Base-by-base conservation (phyloP, 2,888 invertebrate species). In the Melitaea athalia region DNA sequence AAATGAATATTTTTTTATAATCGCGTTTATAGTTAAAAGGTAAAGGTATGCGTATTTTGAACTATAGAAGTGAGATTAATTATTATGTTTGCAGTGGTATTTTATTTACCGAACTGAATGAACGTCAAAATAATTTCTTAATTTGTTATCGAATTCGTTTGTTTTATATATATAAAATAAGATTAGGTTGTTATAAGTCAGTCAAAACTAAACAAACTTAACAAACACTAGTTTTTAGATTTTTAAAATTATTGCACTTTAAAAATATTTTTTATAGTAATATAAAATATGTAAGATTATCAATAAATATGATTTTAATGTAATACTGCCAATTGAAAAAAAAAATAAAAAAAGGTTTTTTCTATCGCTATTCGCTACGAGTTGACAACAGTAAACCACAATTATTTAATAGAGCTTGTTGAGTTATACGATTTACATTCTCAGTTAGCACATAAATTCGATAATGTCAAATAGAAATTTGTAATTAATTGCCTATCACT, bases 401-500 rank as follows among this genome's bases (percentile, higher is more conserved):
- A 66, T 60, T 53, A 66, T 55, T 53, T 66, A 45, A 31, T 59
- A 65, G 45, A 43, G 17, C 52, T 66, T 45, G 33, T 66, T 66
- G 60, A 66, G 61, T 66, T 66, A 66, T 66, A 47, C 60, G 61
- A 66, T 61, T 33, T 47, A 60, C 42, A 61, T 61, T 66, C 66
- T 24, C 61, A 45, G 33, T 38, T 53, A 45, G 61, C 43, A 61
- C 45, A 66, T 66, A 66, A 66, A 66, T 66, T 61, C 11, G 45
- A 55, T 45, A 45, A 66, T 59, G 53, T 61, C 66, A 66, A 61
- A 60, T 61, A 66, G 66, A 66, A 61, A 67, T 67, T 61, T 49
- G 49, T 67, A 55, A 67, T 62, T 55, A 53, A 66, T 55, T 67
- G 55, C 38, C 24, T 17, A 53, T 53, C 47, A 61, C 53, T 66